Conservation (phyloP, 2,888 invertebrate species). For the Perdita meconis region DNA sequence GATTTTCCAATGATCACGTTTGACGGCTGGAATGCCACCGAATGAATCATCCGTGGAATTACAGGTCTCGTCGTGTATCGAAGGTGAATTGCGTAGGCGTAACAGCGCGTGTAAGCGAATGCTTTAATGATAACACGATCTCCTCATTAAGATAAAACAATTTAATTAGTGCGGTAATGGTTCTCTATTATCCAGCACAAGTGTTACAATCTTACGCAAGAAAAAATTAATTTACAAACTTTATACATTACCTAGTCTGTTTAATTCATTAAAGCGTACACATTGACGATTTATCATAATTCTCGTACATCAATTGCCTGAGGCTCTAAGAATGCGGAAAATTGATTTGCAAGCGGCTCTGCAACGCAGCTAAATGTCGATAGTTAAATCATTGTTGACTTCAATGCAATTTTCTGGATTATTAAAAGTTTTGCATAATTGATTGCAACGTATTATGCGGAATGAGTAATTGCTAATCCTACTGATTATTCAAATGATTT, state of each 20-base stretch:
- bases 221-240: no score
- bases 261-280: no score
- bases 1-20: constrained; percentile 3
- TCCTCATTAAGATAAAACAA: constrained; percentile 54
- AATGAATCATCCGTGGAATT: constrained; percentile 58
- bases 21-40: constrained; percentile 28
- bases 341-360: constrained; percentile 2
- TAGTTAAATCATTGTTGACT: not conserved
- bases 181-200: no score
- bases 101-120: constrained; percentile 32
- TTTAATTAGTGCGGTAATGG: constrained; percentile 27
- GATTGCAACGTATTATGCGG: constrained; percentile 25
- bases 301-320: not conserved
- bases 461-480: constrained; percentile 30
- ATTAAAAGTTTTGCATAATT: constrained; percentile 45
- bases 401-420: constrained; percentile 19
- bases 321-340: constrained; percentile 8
- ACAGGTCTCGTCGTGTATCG: constrained; percentile 25
- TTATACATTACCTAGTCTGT: no score
- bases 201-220: no score
- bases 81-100: constrained; percentile 54
- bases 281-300: constrained; percentile 9
- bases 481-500: constrained; percentile 34
- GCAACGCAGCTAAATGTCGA: not conserved
- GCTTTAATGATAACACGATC: constrained; percentile 60